Evolutionary conservation across 2,797 vertebrate genomes (phyloP), one percentile per base, ranked within the genome.

Genomic region (Cyprinodon diabolis): DNA sequence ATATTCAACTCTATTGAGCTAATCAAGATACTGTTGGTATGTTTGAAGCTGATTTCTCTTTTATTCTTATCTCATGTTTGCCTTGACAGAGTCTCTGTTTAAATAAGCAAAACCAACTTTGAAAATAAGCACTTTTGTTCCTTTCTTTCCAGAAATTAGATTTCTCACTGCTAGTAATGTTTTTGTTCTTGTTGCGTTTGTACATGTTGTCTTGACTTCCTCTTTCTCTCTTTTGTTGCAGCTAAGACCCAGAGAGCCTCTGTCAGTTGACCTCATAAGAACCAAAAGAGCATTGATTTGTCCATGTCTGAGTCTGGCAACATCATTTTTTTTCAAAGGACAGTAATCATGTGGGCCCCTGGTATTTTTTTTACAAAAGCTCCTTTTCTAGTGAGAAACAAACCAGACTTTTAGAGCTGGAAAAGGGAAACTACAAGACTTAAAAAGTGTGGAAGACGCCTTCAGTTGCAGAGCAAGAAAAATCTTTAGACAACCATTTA

Each of bases 401-500:
- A 66, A 67, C 45, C 71, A 17, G 47, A 74, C 76, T 84, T 54
- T 54, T 35, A 52, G 66, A 74, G 62, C 56, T 57, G 13, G 35
- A 75, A 49, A 37, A 74, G 15, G 66, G 60, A 40, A 45, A 23
- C 74, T 60, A 68, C 49, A 75, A 65, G 63, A 58, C 73, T 57
- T 69, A 77, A 74, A 71, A 73, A 49, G 74, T 78, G 80, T 78
- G 80, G 82, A 92, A 55, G 66, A 77, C 83, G 70, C 67, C 74
- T 71, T 76, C 66, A 78, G 82, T 68, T 35, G 21, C 40, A n/a
- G 68, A 83, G 72, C 78, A 68, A 43, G 51, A 62, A 73, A 75
- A 78, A 68, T 69, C 76, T 74, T 56, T 63, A 76, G 82, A 85
- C 58, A 66, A 78, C 84, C 79, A 71, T 74, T 76, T 77, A 72